Evolutionary conservation across 2,888 invertebrate genomes (phyloP).

Genomic region (Mycogona germanica): DNA sequence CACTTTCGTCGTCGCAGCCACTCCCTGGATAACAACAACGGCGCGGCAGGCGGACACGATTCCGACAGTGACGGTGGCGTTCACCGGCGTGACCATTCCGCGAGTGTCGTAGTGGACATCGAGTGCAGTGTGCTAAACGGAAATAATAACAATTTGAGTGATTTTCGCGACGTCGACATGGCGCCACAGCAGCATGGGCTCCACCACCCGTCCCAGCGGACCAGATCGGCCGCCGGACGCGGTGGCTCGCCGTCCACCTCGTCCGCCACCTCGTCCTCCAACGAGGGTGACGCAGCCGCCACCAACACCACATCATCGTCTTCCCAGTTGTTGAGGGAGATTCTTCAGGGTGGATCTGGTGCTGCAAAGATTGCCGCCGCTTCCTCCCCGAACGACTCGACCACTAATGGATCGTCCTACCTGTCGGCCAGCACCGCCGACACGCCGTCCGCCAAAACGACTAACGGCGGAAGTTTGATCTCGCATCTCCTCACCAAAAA

Average conservation of each 20-base stretch:
- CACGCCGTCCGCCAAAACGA: too few relatives aligned
- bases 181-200: not conserved
- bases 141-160: not conserved
- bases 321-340: conserved; percentile 70
- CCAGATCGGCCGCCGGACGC: not conserved
- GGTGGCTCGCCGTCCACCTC: not conserved
- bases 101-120: too few relatives aligned
- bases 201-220: not conserved
- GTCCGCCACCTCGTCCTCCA: not conserved
- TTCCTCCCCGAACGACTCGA: not conserved
- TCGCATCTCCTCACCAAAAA: too few relatives aligned
- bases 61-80: not conserved
- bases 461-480: conserved; percentile 20
- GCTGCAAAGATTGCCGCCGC: conserved; percentile 57
- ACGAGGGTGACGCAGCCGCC: conserved; percentile 44
- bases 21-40: not conserved
- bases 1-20: not conserved
- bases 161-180: not conserved
- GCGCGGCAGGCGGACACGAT: not conserved
- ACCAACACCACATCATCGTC: too few relatives aligned
- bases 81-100: not conserved
- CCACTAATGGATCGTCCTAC: not conserved
- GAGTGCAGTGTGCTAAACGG: too few relatives aligned
- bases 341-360: conserved; percentile 78
- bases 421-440: conserved; percentile 11